These are phyloP conservation scores for Laterallus jamaicensis DNA, from an alignment of 2,113 vertebrate genomes.

Conservation along the genomic window DNA sequence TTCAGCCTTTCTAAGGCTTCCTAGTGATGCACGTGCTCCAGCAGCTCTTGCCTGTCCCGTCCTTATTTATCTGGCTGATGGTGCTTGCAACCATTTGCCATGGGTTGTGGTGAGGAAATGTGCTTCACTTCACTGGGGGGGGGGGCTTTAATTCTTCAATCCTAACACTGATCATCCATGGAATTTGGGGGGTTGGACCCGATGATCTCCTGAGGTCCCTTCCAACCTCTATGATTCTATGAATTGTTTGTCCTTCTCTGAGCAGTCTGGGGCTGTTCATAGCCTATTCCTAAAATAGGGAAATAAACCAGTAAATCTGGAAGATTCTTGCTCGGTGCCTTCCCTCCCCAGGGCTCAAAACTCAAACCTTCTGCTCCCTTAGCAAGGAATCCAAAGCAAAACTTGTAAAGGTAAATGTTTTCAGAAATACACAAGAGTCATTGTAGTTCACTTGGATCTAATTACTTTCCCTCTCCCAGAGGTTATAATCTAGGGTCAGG, in stretches of 20 bases:
- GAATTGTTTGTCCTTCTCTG: not conserved
- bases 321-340: not conserved
- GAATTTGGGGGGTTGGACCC: too few relatives aligned
- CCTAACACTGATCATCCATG: not conserved
- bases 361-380: not conserved
- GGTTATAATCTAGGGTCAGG: not conserved
- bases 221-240: too few relatives aligned
- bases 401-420: not conserved
- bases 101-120: not conserved
- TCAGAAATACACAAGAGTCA: not conserved
- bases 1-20: not conserved
- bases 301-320: not conserved
- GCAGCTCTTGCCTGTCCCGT: not conserved
- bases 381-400: not conserved
- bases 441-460: not conserved
- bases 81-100: not conserved
- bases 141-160: not conserved
- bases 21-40: not conserved
- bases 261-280: not conserved
- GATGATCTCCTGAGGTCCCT: too few relatives aligned
- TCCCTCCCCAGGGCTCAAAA: not conserved
- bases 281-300: not conserved
- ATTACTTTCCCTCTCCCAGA: not conserved
- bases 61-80: not conserved
- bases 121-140: not conserved